Percentiles rank a stretch among this genome's conserved stretches.
These are phyloP conservation scores for Huso huso DNA, from an alignment of 2,797 vertebrate species.

Conservation along the genomic window DNA sequence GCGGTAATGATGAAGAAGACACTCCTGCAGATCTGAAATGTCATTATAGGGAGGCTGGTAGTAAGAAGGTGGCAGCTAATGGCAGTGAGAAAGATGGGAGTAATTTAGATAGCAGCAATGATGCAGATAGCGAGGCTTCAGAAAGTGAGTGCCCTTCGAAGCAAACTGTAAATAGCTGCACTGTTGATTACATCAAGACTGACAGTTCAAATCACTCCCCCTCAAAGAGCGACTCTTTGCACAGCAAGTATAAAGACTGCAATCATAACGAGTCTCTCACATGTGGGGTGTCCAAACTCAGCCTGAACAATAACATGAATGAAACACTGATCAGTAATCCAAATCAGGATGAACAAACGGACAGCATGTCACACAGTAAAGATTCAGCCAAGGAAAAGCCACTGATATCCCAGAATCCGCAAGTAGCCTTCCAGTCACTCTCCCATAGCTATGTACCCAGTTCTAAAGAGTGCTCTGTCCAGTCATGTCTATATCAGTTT, in stretches of 20 bases:
- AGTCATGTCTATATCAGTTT: constrained; percentile 95
- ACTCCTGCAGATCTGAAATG: constrained; percentile 24
- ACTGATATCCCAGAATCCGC: constrained; percentile 37
- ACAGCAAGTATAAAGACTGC: constrained; percentile 8
- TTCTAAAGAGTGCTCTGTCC: constrained; percentile 92
- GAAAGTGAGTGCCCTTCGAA: constrained; percentile 70
- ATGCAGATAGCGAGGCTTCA: constrained; percentile 90
- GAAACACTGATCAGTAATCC: constrained; percentile 36
- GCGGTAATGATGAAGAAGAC: constrained; percentile 54
- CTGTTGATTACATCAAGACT: not conserved
- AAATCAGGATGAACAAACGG: constrained; percentile 43
- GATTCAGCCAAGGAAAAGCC: constrained; percentile 42
- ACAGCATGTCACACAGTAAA: constrained; percentile 35
- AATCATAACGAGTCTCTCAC: constrained; percentile 54
- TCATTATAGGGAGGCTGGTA: not conserved
- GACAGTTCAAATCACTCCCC: not conserved
- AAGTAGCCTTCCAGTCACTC: constrained; percentile 85
- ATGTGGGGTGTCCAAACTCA: constrained; percentile 67
- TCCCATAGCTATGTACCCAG: constrained; percentile 86
- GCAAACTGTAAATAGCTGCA: constrained; percentile 7
- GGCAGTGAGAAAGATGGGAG: constrained; percentile 77
- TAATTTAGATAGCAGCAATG: constrained; percentile 79
- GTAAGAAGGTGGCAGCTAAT: constrained; percentile 50
- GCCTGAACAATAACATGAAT: constrained; percentile 46
- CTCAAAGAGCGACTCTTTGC: not conserved